These are phyloP conservation scores for Cancer borealis DNA, from an alignment of 2,888 invertebrate genomes.

Conservation along the genomic window DNA sequence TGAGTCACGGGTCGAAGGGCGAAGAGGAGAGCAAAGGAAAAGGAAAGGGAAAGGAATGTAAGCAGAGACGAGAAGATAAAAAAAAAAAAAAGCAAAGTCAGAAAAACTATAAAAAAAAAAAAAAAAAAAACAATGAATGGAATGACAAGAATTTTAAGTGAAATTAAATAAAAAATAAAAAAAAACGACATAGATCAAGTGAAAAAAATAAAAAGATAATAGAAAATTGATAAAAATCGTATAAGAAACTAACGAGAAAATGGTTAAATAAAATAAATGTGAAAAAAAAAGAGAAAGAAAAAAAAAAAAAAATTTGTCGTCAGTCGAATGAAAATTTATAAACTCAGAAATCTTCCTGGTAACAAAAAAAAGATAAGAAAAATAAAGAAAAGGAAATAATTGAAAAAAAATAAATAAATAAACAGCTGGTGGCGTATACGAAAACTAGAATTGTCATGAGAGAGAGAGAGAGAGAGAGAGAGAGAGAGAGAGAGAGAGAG, in stretches of 20 bases:
- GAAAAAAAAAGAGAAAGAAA: not conserved
- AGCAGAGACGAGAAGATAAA: not conserved
- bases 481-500: slow-evolving; percentile 39
- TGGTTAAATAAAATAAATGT: not conserved
- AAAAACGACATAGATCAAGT: not conserved
- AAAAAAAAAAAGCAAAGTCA: not conserved
- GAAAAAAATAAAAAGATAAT: not conserved
- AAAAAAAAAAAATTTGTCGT: not conserved
- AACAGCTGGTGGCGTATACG: not conserved
- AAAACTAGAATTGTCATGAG: not conserved
- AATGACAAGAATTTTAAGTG: not conserved
- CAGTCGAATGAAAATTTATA: not conserved
- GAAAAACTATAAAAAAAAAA: not conserved
- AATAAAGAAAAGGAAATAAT: not conserved
- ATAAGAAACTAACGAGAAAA: not conserved
- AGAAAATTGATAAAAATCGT: not conserved
- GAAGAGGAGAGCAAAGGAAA: not conserved
- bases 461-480: slow-evolving; percentile 46
- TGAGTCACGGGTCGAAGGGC: not conserved
- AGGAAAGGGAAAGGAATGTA: not conserved
- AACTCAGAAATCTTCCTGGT: not conserved
- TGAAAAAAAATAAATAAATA: not conserved
- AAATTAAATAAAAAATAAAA: not conserved
- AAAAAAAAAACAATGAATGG: not conserved
- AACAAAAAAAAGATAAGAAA: not conserved